A percentile compares a stretch with the other conserved stretches of the same genome.
Conservation (phyloP, 2,113 vertebrate species). For the Chlorodrepanis virens region DNA sequence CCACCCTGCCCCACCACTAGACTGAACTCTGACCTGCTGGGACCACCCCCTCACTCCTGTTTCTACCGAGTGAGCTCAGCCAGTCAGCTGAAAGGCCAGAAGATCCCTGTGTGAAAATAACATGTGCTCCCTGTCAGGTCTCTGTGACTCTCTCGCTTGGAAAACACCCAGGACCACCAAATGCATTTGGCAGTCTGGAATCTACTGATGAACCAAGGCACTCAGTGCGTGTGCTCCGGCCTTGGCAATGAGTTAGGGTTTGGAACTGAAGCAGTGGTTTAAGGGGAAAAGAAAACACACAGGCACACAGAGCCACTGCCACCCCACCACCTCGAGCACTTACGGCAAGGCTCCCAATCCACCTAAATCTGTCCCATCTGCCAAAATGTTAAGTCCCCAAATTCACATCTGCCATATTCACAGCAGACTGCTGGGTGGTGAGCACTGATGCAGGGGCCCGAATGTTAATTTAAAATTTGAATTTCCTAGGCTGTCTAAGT, state of each 20-base stretch:
- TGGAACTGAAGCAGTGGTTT: background rate
- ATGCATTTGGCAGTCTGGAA: constrained; percentile 58
- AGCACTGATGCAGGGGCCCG: background rate
- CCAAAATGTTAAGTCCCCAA: background rate
- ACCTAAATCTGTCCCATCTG: background rate
- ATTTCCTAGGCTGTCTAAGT: background rate
- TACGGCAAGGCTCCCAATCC: background rate
- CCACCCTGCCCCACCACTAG: constrained; percentile 42
- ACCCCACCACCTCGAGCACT: rapidly evolving
- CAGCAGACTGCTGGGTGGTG: background rate
- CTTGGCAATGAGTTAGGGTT: background rate
- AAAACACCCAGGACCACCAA: constrained; percentile 69
- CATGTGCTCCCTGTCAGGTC: constrained; percentile 17
- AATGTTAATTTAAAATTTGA: background rate
- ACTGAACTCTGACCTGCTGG: background rate
- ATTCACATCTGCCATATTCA: background rate
- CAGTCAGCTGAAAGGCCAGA: constrained; percentile 33
- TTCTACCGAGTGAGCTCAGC: constrained; percentile 24
- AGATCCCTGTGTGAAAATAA: constrained; percentile 55
- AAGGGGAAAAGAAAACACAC: background rate
- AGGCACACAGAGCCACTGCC: background rate
- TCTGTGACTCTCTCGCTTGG: constrained; percentile 44
- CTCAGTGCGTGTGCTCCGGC: constrained; percentile 14
- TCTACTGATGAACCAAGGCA: constrained; percentile 56
- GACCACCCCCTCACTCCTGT: constrained; percentile 18